Base-by-base conservation (phyloP, 1,140 invertebrate species). In the Bombus sylvicola region DNA sequence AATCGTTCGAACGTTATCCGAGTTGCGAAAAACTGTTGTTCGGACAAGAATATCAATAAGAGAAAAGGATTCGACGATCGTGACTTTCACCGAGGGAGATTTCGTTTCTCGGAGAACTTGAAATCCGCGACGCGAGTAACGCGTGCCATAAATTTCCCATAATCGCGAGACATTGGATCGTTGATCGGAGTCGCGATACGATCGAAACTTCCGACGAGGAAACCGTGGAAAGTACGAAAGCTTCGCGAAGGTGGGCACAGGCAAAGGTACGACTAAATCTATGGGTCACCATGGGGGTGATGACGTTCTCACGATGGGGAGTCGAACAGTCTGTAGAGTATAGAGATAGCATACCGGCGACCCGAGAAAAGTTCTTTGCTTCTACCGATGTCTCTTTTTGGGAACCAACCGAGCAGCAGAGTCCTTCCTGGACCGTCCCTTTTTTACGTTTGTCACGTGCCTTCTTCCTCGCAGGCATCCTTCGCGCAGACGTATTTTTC, bases 251-350 rank as follows among this genome's bases (percentile, higher is more conserved):
- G 77, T 85, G 75, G 74, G 85, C 83, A 73, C 88, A 83, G 84
- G 79, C 78, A 77, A 90, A 89, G 83, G 92, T 93, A 88, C 87
- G 91, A 92, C 86, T 91, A 94, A 94, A 95, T 93, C 91, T 92
- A 90, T 86, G 91, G 83, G 73, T 92, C 93, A 86, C 89, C 92
- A 90, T 90, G 91, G 94, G 94, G 94, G 94, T 94, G 94, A 95
- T 92, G 94, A 95, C 94, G 89, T 93, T 93, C 91, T 92, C 93
- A 68, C 93, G 81, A 84, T 92, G 84, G 94, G 93, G 92, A 89
- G 92, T 73, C 83, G 57, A 74, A 79, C 80, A 90, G 87, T 90
- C 84, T 47, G 31, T 25, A 3, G n/a, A 64, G 76, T 93, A 94
- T 93, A 94, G 92, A 94, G 94, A 94, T 93, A 91, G 94, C 93